Base-by-base conservation (phyloP, 2,797 vertebrate genomes). In the Girardinus metallicus region DNA sequence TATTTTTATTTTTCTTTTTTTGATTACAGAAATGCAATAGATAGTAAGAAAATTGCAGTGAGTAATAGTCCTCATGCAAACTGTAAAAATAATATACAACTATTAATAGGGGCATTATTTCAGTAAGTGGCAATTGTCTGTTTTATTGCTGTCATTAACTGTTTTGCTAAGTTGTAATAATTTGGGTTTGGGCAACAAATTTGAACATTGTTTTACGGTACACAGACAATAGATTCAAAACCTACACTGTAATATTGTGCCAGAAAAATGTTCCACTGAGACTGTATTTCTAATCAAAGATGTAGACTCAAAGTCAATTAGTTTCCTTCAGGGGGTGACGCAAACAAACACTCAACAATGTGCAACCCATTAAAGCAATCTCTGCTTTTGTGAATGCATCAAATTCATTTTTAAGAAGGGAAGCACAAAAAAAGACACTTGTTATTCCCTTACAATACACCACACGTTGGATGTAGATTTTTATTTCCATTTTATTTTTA, bases 271-370 rank as follows among this genome's bases (percentile, higher is more conserved):
- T 87, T 88, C 64, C 44, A 87, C 55, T 39, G 80, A 88, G 82
- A 87, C 76, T 87, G 73, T 73, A 62, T 87, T 91, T 88, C 80
- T 82, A 90, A 92, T 94, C 88, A 91, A 82, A 84, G 80, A 90
- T 89, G 90, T 80, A 85, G 74, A 75, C 77, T 87, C 77, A 85
- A 78, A 93, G 86, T 90, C 90, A 91, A 93, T 91, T 93, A 84
- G 71, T 90, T 88, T 90, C 78, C 44, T 7, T 86, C 62, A 6
- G 53, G 74, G 76, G 85, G 81, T 87, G 84, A 90, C 77, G 73
- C 31, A 88, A 91, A 92, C 79, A 93, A 77, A 62, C 78, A 80
- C 85, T 89, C 85, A 79, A 87, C 88, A 92, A 92, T 91, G 84
- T 75, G 79, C 53, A 26, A 0, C 85, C 91, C 86, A 89, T 89